phyloP scores from a whole-genome alignment of 2,113 vertebrate genomes.

The Speoplatyrhinus poulsoni region DNA sequence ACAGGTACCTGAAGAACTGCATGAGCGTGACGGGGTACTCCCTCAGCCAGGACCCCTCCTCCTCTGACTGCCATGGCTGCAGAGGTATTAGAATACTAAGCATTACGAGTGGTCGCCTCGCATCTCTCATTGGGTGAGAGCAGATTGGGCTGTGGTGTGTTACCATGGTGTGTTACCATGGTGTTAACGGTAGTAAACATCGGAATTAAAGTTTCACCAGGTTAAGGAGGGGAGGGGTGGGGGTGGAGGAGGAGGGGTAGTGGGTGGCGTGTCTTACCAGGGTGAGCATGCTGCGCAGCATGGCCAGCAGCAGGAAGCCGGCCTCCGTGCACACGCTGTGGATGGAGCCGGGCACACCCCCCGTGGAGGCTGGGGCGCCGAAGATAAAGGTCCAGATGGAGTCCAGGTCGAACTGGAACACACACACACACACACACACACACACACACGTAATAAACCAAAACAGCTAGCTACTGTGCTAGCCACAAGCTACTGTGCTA shows the following conservation, averaged over 20 bases:
- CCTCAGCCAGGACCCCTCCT: slow-evolving; percentile 96
- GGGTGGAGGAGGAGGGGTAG: too few species aligned
- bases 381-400: slow-evolving; percentile 99
- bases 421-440: neutral
- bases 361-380: slow-evolving; percentile 92
- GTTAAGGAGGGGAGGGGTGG: too few species aligned
- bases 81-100: slow-evolving; percentile 1
- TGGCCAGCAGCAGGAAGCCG: slow-evolving; percentile 90
- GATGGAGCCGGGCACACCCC: slow-evolving; percentile 87
- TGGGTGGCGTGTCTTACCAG: slow-evolving; percentile 78
- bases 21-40: slow-evolving; percentile 97
- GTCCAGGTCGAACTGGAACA: slow-evolving; percentile 91
- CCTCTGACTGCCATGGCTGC: slow-evolving; percentile 98
- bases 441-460: neutral
- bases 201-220: too few species aligned
- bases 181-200: too few species aligned
- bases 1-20: slow-evolving; percentile 98
- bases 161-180: too few species aligned
- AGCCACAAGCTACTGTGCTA: too few species aligned
- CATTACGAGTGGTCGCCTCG: too few species aligned
- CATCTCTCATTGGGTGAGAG: too few species aligned
- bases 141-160: too few species aligned
- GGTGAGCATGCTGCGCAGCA: slow-evolving; percentile 98
- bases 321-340: slow-evolving; percentile 93
- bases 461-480: too few species aligned